phyloP scores from a whole-genome alignment of 64 coral and sea anemone genomes.

The Orbicella faveolata region DNA sequence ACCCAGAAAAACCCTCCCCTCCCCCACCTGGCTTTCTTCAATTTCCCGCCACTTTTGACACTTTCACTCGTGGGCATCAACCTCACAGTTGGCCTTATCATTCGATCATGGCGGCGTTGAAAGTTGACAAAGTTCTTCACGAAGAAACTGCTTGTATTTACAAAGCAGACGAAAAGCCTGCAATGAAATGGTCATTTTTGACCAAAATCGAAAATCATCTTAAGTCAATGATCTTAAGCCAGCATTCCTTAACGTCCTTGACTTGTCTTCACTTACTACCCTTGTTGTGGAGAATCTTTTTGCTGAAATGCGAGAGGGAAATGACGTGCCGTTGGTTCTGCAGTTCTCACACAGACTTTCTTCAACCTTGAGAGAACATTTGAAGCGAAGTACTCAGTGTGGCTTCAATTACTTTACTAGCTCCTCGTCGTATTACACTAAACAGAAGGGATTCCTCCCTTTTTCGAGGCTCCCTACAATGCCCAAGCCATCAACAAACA shows the following conservation, averaged over 20 bases:
- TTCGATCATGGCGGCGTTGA: background rate
- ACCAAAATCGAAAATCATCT: too few species aligned
- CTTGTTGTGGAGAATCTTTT: slow-evolving; percentile 45
- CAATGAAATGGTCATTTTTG: background rate
- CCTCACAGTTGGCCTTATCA: background rate
- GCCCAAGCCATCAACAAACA: too few species aligned
- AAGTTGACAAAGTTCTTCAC: background rate
- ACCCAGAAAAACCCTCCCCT: background rate
- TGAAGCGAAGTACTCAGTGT: too few species aligned
- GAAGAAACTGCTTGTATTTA: background rate
- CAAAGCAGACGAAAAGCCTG: background rate
- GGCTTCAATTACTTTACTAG: too few species aligned
- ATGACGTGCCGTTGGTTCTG: slow-evolving; percentile 41
- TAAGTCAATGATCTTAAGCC: too few species aligned
- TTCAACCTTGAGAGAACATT: background rate
- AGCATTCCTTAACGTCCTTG: too few species aligned
- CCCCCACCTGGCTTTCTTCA: background rate
- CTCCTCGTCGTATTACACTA: too few species aligned
- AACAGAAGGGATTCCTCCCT: too few species aligned
- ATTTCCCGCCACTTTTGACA: background rate
- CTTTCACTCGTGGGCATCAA: background rate
- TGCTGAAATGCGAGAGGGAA: slow-evolving; percentile 47
- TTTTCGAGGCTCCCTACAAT: too few species aligned
- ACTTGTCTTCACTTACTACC: slow-evolving; percentile 21
- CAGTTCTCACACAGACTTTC: slow-evolving; percentile 53